Evolutionary conservation across 2,888 invertebrate genomes (phyloP), one percentile per base, ranked within the genome.

Genomic region (Cremastinae sp.): DNA sequence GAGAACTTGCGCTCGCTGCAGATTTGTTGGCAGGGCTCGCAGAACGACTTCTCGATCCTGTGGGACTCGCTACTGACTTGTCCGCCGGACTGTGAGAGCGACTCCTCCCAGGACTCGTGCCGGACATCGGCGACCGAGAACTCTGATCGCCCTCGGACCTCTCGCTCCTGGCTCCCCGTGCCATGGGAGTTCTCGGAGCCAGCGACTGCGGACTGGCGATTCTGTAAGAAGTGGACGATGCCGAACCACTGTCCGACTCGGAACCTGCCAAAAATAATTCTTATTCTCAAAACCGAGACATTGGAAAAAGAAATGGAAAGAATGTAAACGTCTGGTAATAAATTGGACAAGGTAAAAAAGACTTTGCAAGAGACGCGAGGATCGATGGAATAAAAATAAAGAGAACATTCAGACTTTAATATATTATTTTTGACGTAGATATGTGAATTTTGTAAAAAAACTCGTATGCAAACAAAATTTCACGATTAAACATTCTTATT

Each of bases 211-310:
- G 91, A 79, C 90, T 90, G 2, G 83, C 87, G 78, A 91, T 91
- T 8, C 90, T 87, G 81, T 91, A 91, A 9, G 88, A 88, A 64
- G 83, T 84, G 5, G 86, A 86, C 0, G 88, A 87, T 2, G 85
- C 90, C 1, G 91, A 91, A n/a, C 89, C 91, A 81, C 90, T 90
- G 38, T 91, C 92, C 0, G 92, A 92, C 9, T 90, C 91, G 3
- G 91, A 91, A 65, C 90, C 90, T 88, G 53, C 2, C 9, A 49
- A 73, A 59, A 59, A 14, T 28, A 28, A 3, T 28, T 28, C n/a
- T 64, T 12, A 53, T 28, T 53, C n/a, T 1, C 12, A 34, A 22
- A 7, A n/a, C 0, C 54, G 14, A 5, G 34, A 3, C 7, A 34
- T 1, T 54, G 0, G 0, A 34, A 14, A 8, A 9, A 54, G n/a